Base-by-base conservation (phyloP, 2,113 vertebrate genomes). In the Lagenorhynchus albirostris region DNA sequence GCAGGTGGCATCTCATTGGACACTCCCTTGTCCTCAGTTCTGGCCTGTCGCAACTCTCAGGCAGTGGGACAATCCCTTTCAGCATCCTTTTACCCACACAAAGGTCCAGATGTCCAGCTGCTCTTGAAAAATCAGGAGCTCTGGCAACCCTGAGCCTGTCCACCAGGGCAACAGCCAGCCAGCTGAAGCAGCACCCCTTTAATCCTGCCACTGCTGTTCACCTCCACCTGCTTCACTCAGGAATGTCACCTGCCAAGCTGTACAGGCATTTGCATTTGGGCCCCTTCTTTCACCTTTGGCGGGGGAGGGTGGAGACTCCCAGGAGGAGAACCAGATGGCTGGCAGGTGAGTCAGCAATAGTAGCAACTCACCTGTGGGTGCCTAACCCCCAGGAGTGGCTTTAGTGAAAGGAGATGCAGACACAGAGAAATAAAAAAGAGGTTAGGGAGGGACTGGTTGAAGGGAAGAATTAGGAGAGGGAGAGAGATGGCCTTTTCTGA, bases 21-120 rank as follows among this genome's bases (percentile, higher is more conserved):
- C 21, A 86, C n/a, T 67, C 38, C 26, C 12, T 74, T 55, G 36
- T 36, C 62, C 86, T 83, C 58, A 29, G 60, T 89, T 87, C 68
- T 73, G 53, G 41, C 53, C 70, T 50, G 70, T 55, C 53, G 60
- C 44, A 87, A 13, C 85, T 74, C 36, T 90, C 65, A 91, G 55
- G 68, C 95, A 65, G 3, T 55, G 31, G 65, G 81, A 89, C 89
- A 55, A 90, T 83, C 25, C 74, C 33, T 60, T 31, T 38, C 25
- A 41, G 38, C 65, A 79, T 36, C 55, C 36, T 70, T 65, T 55
- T 55, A 85, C 36, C 36, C 84, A 94, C 21, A 58, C 44, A 76
- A 79, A 93, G 38, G 47, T 79, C 74, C 85, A 95, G 85, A 55
- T 82, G 71, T 71, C 67, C 81, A 82, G 85, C 67, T 95, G 85